Evolutionary conservation across 2,888 invertebrate species (phyloP).

Genomic region (Amphimallon solstitiale): DNA sequence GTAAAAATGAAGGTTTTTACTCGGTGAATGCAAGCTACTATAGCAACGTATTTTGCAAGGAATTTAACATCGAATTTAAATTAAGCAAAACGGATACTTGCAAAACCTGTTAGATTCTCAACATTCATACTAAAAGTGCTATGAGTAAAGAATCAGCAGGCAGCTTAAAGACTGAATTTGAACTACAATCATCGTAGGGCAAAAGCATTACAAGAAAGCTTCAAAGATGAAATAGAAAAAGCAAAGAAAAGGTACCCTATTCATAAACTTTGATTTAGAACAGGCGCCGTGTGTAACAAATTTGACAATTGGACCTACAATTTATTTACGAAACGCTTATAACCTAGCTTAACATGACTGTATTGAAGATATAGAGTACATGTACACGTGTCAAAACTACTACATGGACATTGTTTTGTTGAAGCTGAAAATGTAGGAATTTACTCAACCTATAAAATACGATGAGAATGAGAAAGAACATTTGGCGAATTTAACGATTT

Average conservation of each 20-base stretch:
- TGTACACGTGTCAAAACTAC: too few relatives aligned
- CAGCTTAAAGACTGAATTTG: slow-evolving; percentile 36
- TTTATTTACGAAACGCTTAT: slow-evolving; percentile 37
- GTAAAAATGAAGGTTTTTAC: slow-evolving; percentile 26
- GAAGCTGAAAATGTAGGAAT: too few relatives aligned
- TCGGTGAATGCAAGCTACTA: slow-evolving; percentile 41
- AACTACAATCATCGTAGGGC: slow-evolving; percentile 35
- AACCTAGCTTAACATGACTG: too few relatives aligned
- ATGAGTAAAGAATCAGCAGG: slow-evolving; percentile 31
- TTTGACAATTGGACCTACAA: slow-evolving; percentile 42
- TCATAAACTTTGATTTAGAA: slow-evolving; percentile 45
- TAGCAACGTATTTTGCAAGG: slow-evolving; percentile 16
- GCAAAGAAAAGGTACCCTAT: slow-evolving; percentile 25
- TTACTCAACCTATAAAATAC: too few relatives aligned
- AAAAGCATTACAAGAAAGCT: slow-evolving; percentile 41
- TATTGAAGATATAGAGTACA: too few relatives aligned
- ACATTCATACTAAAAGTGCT: background rate
- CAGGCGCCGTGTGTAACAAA: too few relatives aligned
- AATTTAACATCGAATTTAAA: slow-evolving; percentile 45
- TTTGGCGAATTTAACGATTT: too few relatives aligned
- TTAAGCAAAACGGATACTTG: slow-evolving; percentile 44
- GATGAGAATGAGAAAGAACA: too few relatives aligned
- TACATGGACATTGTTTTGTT: too few relatives aligned
- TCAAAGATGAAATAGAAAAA: slow-evolving; percentile 43
- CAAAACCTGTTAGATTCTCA: slow-evolving; percentile 40